Conservation (phyloP, 2,888 invertebrate species). For the Mesorhabditis spiculigera region DNA sequence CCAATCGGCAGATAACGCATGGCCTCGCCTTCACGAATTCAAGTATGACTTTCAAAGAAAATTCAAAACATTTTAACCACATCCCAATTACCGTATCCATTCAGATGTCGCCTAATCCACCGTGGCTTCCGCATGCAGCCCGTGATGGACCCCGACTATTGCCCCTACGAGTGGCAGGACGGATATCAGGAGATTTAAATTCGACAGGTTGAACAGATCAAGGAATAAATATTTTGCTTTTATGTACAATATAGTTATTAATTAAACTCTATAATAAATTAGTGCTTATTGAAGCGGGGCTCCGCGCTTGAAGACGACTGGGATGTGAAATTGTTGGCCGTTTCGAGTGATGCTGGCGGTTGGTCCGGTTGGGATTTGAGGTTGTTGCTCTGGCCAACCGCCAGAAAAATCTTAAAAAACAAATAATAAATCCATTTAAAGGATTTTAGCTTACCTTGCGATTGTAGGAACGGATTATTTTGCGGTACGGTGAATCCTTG, state of each 20-base stretch:
- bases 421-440: too few relatives aligned
- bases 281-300: neutral
- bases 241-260: neutral
- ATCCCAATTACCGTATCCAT: neutral
- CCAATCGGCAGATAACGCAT: conserved; percentile 62
- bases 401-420: too few relatives aligned
- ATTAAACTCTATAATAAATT: neutral
- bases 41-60: conserved; percentile 40
- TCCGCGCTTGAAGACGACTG: neutral
- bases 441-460: too few relatives aligned
- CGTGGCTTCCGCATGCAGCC: conserved; percentile 63
- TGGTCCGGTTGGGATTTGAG: neutral
- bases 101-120: conserved; percentile 70
- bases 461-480: too few relatives aligned
- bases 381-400: too few relatives aligned
- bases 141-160: conserved; percentile 25
- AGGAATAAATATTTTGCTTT: too few relatives aligned
- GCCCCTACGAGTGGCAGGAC: conserved; percentile 23
- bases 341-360: neutral
- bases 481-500: too few relatives aligned
- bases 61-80: neutral
- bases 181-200: neutral
- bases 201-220: too few relatives aligned
- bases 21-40: conserved; percentile 70
- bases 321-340: conserved; percentile 3